Percentiles rank a stretch among this genome's conserved stretches.
These are phyloP conservation scores for Zaprionus gabonicus DNA, from an alignment of 1,140 invertebrate species.

Conservation along the genomic window DNA sequence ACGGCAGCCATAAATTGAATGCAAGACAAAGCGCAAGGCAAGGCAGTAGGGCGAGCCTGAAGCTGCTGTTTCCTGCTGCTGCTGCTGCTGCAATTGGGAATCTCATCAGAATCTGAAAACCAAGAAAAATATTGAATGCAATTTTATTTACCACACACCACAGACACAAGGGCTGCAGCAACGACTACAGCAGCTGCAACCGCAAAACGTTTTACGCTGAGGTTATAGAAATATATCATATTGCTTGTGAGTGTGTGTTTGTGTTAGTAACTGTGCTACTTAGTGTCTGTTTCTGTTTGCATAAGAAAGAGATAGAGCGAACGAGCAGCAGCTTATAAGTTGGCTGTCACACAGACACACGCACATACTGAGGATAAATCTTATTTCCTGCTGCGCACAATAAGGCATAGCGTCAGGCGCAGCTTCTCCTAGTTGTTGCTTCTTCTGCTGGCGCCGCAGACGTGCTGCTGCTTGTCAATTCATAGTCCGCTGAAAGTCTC, in stretches of 20 bases:
- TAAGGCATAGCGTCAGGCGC: constrained; percentile 49
- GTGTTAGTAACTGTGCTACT: constrained; percentile 72
- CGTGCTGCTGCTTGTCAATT: constrained; percentile 30
- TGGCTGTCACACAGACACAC: constrained; percentile 37
- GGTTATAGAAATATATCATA: constrained; percentile 69
- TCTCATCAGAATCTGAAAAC: constrained; percentile 68
- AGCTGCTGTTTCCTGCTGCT: background rate
- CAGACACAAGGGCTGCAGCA: constrained; percentile 15
- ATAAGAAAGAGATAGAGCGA: constrained; percentile 29
- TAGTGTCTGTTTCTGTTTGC: constrained; percentile 72
- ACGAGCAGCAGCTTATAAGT: constrained; percentile 41
- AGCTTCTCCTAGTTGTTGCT: constrained; percentile 25
- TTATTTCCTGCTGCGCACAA: constrained; percentile 43
- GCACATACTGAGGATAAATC: constrained; percentile 38
- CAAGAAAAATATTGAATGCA: constrained; percentile 78
- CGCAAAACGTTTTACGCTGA: constrained; percentile 48
- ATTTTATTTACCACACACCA: constrained; percentile 72
- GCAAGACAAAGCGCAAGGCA: constrained; percentile 47
- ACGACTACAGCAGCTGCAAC: constrained; percentile 33
- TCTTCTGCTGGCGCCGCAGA: constrained; percentile 9
- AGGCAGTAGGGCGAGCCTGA: background rate
- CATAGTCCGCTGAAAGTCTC: constrained; percentile 31
- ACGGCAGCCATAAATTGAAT: constrained; percentile 68
- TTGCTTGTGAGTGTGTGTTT: constrained; percentile 26
- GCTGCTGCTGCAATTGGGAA: constrained; percentile 32